Percentiles rank a stretch among this genome's conserved stretches.
phyloP scores from a whole-genome alignment of 2,888 invertebrate species.

The Ptilodon capucinus region DNA sequence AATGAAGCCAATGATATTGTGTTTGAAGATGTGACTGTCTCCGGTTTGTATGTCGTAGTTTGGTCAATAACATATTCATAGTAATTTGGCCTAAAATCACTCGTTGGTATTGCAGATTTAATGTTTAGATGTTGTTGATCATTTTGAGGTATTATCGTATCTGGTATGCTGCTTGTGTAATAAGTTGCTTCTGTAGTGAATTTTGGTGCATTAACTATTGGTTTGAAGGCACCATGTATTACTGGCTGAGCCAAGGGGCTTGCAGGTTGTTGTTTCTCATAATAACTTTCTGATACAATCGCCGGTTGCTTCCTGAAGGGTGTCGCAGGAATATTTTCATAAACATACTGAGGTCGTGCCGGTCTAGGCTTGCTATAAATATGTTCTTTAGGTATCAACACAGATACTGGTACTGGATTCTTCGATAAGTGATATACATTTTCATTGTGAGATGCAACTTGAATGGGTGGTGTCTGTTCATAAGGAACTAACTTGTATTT shows the following conservation, averaged over 20 bases:
- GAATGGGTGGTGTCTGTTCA: constrained; percentile 73
- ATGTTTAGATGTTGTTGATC: constrained; percentile 43
- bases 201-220: constrained; percentile 48
- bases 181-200: constrained; percentile 44
- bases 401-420: constrained; percentile 49
- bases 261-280: constrained; percentile 57
- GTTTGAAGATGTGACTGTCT: constrained; percentile 41
- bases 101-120: constrained; percentile 36
- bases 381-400: constrained; percentile 52
- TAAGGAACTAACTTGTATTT: constrained; percentile 78
- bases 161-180: constrained; percentile 41
- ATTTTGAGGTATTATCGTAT: constrained; percentile 28
- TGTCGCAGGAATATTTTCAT: constrained; percentile 49
- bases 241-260: constrained; percentile 46
- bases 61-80: constrained; percentile 58
- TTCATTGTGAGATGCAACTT: constrained; percentile 33
- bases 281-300: constrained; percentile 68
- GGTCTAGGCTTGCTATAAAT: constrained; percentile 62
- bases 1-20: constrained; percentile 75
- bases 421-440: constrained; percentile 44
- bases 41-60: constrained; percentile 35
- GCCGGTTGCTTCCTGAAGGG: constrained; percentile 49
- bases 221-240: constrained; percentile 68
- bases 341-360: constrained; percentile 51
- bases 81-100: constrained; percentile 50